These are phyloP conservation scores for Cossypha dichroa DNA, from an alignment of 2,797 vertebrate species.

Conservation along the genomic window DNA sequence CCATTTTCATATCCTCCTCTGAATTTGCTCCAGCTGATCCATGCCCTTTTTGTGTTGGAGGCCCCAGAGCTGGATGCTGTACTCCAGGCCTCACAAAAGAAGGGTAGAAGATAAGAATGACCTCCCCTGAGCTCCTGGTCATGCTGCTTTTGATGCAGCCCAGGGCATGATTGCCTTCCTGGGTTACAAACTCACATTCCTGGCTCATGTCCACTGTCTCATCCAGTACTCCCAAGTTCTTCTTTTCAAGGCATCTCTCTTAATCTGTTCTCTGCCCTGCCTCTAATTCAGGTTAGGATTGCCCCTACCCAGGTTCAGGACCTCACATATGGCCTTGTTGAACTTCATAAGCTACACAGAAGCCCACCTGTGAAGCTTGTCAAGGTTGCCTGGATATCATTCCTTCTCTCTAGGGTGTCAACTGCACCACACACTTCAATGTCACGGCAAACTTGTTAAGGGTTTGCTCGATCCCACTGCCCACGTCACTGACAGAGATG, in stretches of 20 bases:
- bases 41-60: not conserved
- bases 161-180: rapidly evolving
- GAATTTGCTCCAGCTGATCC: not conserved
- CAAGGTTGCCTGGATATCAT: not conserved
- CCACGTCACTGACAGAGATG: not conserved
- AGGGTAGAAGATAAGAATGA: not conserved
- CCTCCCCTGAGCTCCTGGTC: not conserved
- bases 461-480: rapidly evolving
- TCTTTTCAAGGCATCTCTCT: not conserved
- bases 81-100: not conserved
- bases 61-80: not conserved
- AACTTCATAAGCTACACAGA: too few relatives aligned
- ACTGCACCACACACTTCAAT: too few relatives aligned
- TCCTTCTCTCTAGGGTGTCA: not conserved
- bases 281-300: not conserved
- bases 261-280: not conserved
- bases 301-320: not conserved
- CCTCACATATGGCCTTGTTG: not conserved
- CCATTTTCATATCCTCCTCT: not conserved
- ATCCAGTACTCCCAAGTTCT: not conserved
- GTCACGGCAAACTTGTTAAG: rapidly evolving
- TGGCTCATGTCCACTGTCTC: not conserved
- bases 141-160: not conserved
- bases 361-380: not conserved
- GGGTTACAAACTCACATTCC: rapidly evolving